phyloP scores from a whole-genome alignment of 1,140 invertebrate species.

The Harpegnathos saltator region DNA sequence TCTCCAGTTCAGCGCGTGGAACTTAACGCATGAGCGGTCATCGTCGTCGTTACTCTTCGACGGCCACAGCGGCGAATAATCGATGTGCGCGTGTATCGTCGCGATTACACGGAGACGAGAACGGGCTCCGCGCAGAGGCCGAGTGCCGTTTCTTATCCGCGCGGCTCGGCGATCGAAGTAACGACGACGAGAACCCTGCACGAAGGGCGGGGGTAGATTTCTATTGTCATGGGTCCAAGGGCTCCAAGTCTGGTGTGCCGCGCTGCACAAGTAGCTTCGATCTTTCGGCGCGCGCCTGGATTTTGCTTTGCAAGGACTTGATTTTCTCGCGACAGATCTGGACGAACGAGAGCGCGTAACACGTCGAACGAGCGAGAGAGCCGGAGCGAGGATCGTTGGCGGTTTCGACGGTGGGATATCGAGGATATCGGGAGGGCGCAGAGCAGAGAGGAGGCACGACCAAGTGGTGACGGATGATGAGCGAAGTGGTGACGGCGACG shows the following conservation, averaged over 20 bases:
- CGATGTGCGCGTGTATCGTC: not conserved
- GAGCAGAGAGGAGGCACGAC: slow-evolving; percentile 5
- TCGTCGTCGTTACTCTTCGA: slow-evolving; percentile 37
- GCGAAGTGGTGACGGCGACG: slow-evolving; percentile 79
- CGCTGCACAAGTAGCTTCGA: slow-evolving; percentile 94
- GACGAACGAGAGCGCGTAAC: slow-evolving; percentile 49
- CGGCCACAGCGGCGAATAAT: not conserved
- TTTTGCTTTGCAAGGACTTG: slow-evolving; percentile 94
- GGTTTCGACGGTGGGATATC: slow-evolving; percentile 12
- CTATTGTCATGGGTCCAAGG: slow-evolving; percentile 77
- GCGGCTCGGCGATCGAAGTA: slow-evolving; percentile 1
- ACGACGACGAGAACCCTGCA: slow-evolving; percentile 29
- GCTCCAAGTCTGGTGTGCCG: slow-evolving; percentile 92
- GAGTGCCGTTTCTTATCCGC: too few relatives aligned
- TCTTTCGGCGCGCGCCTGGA: slow-evolving; percentile 93
- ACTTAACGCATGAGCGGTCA: not conserved
- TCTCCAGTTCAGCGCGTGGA: slow-evolving; percentile 2
- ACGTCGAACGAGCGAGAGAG: slow-evolving; percentile 69
- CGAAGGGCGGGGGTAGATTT: slow-evolving; percentile 44
- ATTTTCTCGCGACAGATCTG: slow-evolving; percentile 92
- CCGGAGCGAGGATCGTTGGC: slow-evolving; percentile 38
- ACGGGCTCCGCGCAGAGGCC: too few relatives aligned
- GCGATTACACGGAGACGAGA: not conserved
- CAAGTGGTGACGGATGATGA: slow-evolving; percentile 79
- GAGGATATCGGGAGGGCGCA: slow-evolving; percentile 56